A percentile compares a stretch with the other conserved stretches of the same genome.
These are phyloP conservation scores for Melipona beecheii DNA, from an alignment of 2,888 invertebrate species.

Conservation along the genomic window DNA sequence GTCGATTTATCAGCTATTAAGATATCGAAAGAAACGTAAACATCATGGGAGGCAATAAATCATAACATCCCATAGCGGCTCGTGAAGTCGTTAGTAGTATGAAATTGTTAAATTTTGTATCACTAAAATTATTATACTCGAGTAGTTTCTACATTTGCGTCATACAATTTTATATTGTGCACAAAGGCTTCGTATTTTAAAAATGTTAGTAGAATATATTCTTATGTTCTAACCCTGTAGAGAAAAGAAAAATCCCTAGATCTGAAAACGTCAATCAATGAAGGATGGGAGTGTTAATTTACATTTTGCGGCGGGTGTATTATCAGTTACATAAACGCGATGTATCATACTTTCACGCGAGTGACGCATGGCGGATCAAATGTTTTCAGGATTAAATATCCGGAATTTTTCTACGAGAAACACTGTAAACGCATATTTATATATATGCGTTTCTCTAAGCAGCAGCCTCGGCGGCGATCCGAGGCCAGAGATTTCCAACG, in stretches of 20 bases:
- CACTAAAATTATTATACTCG: neutral
- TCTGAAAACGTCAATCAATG: slow-evolving; percentile 5
- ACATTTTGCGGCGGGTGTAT: slow-evolving; percentile 24
- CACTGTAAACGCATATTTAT: neutral
- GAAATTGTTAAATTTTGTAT: neutral
- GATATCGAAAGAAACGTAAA: slow-evolving; percentile 33
- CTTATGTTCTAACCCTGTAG: too few species aligned
- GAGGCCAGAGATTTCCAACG: slow-evolving; percentile 23
- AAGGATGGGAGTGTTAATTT: slow-evolving; percentile 41
- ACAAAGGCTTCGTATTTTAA: neutral
- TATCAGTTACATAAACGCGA: slow-evolving; percentile 55
- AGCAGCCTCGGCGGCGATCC: neutral
- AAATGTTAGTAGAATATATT: neutral
- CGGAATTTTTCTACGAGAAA: neutral
- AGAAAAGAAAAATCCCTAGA: neutral
- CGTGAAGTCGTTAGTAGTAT: neutral
- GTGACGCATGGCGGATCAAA: slow-evolving; percentile 50
- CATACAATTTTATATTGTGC: neutral
- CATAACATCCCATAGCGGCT: slow-evolving; percentile 17
- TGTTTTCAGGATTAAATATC: slow-evolving; percentile 54
- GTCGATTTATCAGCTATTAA: neutral
- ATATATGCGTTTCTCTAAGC: neutral
- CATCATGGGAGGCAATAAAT: slow-evolving; percentile 18
- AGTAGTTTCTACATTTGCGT: neutral
- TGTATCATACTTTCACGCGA: slow-evolving; percentile 34